A percentile compares a stretch with the other conserved stretches of the same genome.
Conservation (phyloP, 2,113 vertebrate genomes). For the Pelusios castaneus region DNA sequence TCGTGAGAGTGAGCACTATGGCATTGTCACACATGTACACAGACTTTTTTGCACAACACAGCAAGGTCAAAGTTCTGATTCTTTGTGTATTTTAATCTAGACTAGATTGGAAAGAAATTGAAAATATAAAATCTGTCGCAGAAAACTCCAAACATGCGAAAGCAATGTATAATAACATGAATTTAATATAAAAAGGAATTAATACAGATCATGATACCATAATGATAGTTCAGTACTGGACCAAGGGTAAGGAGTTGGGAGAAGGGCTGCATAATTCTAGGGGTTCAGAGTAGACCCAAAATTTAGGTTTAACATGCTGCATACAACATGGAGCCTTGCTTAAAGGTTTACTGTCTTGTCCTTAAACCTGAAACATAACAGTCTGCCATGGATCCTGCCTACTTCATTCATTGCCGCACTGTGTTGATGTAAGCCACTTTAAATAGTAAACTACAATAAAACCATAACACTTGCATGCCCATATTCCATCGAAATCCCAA, state of each 20-base stretch:
- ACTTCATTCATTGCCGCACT: neutral
- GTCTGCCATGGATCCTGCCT: neutral
- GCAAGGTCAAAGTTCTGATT: neutral
- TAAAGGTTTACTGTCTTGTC: neutral
- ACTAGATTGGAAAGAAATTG: neutral
- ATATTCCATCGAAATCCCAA: neutral
- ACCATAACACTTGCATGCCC: neutral
- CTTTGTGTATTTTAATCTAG: neutral
- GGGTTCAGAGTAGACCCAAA: rapidly evolving
- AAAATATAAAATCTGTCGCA: neutral
- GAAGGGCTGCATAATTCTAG: rapidly evolving
- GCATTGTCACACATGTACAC: neutral
- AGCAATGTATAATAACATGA: neutral
- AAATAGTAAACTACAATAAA: neutral
- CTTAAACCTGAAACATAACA: neutral
- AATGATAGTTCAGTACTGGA: neutral
- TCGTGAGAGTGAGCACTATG: rapidly evolving
- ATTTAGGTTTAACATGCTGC: neutral
- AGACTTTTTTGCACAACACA: neutral
- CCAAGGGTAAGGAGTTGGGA: neutral
- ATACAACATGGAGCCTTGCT: neutral
- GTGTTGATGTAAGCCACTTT: neutral
- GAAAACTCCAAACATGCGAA: neutral
- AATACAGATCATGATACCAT: neutral
- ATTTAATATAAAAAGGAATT: neutral